phyloP scores from a whole-genome alignment of 37 sponge, comb jelly and placozoan genomes.

The Agelas oroides region DNA sequence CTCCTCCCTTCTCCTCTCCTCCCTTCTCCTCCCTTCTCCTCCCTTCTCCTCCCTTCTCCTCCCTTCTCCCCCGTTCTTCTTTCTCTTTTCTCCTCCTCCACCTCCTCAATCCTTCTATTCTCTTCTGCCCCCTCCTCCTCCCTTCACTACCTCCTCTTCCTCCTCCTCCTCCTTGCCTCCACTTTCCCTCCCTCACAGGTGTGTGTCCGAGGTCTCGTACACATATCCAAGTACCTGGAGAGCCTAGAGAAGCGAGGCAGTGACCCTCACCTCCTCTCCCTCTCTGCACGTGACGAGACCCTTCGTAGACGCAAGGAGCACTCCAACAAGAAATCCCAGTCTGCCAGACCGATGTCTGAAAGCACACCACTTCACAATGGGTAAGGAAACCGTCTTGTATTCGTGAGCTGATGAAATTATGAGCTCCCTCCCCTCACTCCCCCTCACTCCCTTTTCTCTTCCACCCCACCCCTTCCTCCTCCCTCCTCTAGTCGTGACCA shows the following conservation, averaged over 20 bases:
- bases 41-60: not conserved
- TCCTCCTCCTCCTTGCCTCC: not conserved
- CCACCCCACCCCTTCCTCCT: not conserved
- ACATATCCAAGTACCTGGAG: slow-evolving; percentile 77
- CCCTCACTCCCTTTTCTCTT: not conserved
- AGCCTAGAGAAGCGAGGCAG: slow-evolving; percentile 47
- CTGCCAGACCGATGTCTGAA: slow-evolving; percentile 13
- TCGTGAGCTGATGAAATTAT: too few species aligned
- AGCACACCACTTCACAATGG: slow-evolving; percentile 16
- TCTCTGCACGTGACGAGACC: slow-evolving; percentile 17
- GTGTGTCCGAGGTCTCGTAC: slow-evolving; percentile 66
- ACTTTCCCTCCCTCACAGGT: slow-evolving; percentile 21
- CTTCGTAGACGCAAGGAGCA: slow-evolving; percentile 22
- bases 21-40: not conserved
- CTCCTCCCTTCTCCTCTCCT: not conserved
- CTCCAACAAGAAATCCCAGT: not conserved
- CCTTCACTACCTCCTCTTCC: not conserved
- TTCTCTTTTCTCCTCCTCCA: not conserved
- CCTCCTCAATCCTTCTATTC: too few species aligned
- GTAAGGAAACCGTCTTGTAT: not conserved
- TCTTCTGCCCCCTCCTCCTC: not conserved
- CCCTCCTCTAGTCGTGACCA: not conserved
- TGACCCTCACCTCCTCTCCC: slow-evolving; percentile 38
- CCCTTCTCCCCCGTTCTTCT: not conserved
- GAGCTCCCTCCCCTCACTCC: not conserved